Evolutionary conservation across 2,797 vertebrate species (phyloP).

Genomic region (Xiphorhynchus erythropygius): DNA sequence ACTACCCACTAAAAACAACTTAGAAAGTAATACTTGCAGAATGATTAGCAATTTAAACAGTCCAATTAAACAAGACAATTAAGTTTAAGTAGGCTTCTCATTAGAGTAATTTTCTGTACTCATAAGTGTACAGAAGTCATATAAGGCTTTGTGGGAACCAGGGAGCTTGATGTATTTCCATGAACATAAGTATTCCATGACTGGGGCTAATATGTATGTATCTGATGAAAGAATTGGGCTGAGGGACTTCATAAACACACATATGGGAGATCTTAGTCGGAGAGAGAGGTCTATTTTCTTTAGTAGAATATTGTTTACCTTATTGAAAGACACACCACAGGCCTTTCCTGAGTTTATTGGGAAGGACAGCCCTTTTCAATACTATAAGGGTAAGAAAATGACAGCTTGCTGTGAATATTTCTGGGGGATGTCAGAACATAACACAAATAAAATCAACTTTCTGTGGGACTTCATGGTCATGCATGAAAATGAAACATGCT

Average conservation of each 20-base stretch:
- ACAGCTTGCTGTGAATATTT: neutral
- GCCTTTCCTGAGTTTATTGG: neutral
- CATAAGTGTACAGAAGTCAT: neutral
- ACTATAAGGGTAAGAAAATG: neutral
- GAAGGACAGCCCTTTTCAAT: neutral
- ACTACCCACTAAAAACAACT: slow-evolving; percentile 26
- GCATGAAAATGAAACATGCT: neutral
- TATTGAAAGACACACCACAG: neutral
- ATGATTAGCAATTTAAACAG: slow-evolving; percentile 54
- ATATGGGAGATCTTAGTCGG: neutral
- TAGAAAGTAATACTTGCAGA: slow-evolving; percentile 23
- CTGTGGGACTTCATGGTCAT: neutral
- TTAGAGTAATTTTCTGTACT: slow-evolving; percentile 39
- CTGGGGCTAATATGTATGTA: neutral
- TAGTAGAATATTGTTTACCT: neutral
- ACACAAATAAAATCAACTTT: neutral
- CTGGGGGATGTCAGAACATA: neutral
- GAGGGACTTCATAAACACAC: neutral
- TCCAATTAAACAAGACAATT: slow-evolving; percentile 52
- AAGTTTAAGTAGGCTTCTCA: slow-evolving; percentile 43
- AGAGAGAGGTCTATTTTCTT: neutral
- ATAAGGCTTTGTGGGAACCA: neutral
- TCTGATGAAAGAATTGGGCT: slow-evolving; percentile 7
- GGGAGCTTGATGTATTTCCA: neutral
- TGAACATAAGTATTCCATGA: neutral